Percentiles rank a stretch among this genome's conserved stretches.
Evolutionary conservation across 2,797 vertebrate species (phyloP).

Genomic region (Linurgus olivaceus): DNA sequence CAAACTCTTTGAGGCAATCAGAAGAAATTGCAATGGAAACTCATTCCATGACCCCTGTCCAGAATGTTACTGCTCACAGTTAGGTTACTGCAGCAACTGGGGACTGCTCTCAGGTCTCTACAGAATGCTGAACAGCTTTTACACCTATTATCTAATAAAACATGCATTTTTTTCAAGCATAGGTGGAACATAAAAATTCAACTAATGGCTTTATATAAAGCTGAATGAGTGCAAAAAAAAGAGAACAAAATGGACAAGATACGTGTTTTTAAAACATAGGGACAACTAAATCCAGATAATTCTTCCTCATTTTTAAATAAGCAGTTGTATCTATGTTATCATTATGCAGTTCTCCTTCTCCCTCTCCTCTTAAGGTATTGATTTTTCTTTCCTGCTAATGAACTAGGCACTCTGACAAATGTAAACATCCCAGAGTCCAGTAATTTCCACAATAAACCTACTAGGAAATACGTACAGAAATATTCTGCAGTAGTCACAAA

Average conservation of each 20-base stretch:
- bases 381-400: constrained; percentile 27
- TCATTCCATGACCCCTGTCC: background rate
- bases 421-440: background rate
- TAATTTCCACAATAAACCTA: background rate
- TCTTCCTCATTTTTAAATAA: background rate
- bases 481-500: background rate
- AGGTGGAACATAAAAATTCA: background rate
- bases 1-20: background rate
- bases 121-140: background rate
- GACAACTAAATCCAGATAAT: background rate
- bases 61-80: background rate
- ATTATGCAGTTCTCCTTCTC: background rate
- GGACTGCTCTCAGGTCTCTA: background rate
- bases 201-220: background rate
- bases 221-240: background rate
- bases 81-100: background rate
- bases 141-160: background rate
- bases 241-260: background rate
- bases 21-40: background rate
- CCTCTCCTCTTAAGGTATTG: background rate
- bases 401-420: constrained; percentile 1
- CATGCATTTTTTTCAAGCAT: background rate
- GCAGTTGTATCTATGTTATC: background rate
- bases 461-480: background rate
- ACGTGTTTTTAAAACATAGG: background rate